phyloP scores from a whole-genome alignment of 2,797 vertebrate genomes.

The Enteromius anoplus region DNA sequence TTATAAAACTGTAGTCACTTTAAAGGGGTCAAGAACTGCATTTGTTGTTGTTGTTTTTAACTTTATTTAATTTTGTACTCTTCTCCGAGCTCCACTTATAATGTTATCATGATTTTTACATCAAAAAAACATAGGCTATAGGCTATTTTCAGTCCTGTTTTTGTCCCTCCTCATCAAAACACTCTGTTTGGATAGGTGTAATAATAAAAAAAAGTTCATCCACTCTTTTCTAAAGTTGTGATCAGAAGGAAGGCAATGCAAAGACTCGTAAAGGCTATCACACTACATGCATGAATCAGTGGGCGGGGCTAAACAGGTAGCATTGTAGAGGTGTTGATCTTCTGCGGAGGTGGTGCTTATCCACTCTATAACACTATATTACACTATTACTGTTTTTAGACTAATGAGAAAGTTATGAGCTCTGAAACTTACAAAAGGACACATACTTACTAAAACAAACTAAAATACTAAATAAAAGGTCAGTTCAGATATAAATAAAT shows the following conservation, averaged over 20 bases:
- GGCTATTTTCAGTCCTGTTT: no score
- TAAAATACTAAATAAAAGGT: neutral
- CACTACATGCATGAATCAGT: neutral
- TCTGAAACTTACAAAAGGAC: no score
- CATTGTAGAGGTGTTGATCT: neutral
- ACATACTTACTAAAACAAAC: neutral
- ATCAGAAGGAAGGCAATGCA: no score
- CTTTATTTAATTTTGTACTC: neutral
- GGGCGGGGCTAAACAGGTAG: neutral
- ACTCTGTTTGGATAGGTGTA: no score
- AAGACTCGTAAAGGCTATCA: no score
- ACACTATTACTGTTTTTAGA: neutral
- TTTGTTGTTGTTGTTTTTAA: no score
- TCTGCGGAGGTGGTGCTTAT: neutral
- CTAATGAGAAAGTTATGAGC: no score
- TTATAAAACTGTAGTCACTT: neutral
- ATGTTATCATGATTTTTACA: neutral
- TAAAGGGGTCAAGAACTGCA: no score
- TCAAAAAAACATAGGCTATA: neutral
- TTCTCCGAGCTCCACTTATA: neutral
- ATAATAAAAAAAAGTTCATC: no score
- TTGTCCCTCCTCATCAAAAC: no score
- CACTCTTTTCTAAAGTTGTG: no score
- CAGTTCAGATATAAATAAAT: neutral
- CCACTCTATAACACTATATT: neutral